These are phyloP conservation scores for Tenthredo notha DNA, from an alignment of 2,888 invertebrate species.

Conservation along the genomic window DNA sequence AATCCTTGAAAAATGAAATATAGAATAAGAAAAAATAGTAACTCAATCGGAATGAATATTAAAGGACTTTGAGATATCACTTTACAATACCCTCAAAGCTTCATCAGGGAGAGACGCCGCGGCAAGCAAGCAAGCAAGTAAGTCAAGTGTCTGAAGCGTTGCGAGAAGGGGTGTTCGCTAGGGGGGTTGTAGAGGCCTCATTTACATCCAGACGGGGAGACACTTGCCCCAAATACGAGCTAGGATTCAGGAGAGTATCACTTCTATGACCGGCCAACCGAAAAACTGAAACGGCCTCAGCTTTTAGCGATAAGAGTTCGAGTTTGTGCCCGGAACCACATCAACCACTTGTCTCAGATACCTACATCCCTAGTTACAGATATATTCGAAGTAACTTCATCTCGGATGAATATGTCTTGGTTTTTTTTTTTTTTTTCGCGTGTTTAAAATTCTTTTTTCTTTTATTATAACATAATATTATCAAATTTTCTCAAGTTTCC, in stretches of 20 bases:
- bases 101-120: background rate
- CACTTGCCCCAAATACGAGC: slow-evolving; percentile 71
- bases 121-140: slow-evolving; percentile 57
- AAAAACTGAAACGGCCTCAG: slow-evolving; percentile 63
- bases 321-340: slow-evolving; percentile 18
- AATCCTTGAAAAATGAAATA: background rate
- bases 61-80: background rate
- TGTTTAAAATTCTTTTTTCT: background rate
- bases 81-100: background rate
- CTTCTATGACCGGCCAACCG: slow-evolving; percentile 60
- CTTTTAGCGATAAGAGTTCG: slow-evolving; percentile 64
- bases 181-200: slow-evolving; percentile 61
- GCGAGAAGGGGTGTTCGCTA: background rate
- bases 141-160: slow-evolving; percentile 68
- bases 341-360: slow-evolving; percentile 28
- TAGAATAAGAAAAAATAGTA: background rate
- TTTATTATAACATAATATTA: background rate
- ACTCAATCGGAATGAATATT: background rate
- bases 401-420: background rate
- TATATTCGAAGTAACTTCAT: background rate
- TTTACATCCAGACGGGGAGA: slow-evolving; percentile 69
- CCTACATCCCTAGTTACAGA: background rate
- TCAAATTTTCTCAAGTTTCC: background rate
- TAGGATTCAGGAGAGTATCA: slow-evolving; percentile 58
- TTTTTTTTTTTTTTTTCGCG: background rate